Base-by-base conservation (phyloP, 2,113 vertebrate genomes). In the Castor canadensis region DNA sequence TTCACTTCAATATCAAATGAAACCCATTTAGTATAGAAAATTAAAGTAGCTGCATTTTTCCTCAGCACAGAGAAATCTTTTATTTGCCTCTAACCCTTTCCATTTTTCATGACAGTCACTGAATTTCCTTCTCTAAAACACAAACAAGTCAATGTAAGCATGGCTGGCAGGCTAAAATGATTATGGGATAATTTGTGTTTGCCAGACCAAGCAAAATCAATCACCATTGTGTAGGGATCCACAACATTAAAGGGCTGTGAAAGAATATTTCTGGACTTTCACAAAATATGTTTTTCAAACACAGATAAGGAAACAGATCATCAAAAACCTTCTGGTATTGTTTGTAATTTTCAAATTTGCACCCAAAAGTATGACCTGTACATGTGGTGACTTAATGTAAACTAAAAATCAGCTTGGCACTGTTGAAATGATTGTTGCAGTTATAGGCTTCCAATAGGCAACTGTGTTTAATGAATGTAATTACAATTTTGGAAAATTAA, bases 151-250 rank as follows among this genome's bases (percentile, higher is more conserved):
- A 95, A 93, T 47, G 49, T 75, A 72, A 97, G 96, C 86, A 52
- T 85, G 94, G 91, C 97, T 97, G 93, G 94, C 88, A 98, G 97
- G 96, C 97, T 81, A 83, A 96, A 96, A 96, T 98, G 97, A 98
- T 98, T 95, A 84, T 0, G 3, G 95, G 91, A 96, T 98, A 98
- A 98, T 98, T 98, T 84, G 17, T 96, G 90, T 98, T 98, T 98
- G 97, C 94, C 96, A 96, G 93, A 97, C 92, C 97, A 98, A 98
- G 97, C 95, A 98, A 97, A 98, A 98, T 98, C 98, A 97, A 97
- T 98, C 73, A 96, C 87, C 77, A 92, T 95, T 98, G 97, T 98
- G 98, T 94, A 95, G 95, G 97, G 72, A 92, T 64, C 9, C 3
- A 94, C 43, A 28, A 24, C 3, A 82, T 92, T 96, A 97, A 97